A percentile compares a stretch with the other conserved stretches of the same genome.
Conservation (phyloP, 2,797 vertebrate species). For the Rhabdomys pumilio region DNA sequence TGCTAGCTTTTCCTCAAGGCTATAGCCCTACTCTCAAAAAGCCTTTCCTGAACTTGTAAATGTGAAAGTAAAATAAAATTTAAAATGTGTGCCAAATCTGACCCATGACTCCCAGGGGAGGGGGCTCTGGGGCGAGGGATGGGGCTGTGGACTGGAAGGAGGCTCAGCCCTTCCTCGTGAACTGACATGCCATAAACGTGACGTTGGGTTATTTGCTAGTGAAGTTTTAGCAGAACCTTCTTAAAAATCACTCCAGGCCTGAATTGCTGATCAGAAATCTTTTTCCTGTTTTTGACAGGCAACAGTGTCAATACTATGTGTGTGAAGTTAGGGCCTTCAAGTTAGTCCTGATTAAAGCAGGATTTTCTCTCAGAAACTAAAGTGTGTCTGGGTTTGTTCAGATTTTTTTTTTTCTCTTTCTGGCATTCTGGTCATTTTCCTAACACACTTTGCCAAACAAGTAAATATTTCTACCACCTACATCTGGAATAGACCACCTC, state of each 20-base stretch:
- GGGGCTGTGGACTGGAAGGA: background rate
- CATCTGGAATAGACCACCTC: background rate
- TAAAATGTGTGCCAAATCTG: slow-evolving; percentile 83
- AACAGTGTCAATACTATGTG: slow-evolving; percentile 84
- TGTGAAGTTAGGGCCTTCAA: slow-evolving; percentile 87
- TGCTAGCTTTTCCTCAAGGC: background rate
- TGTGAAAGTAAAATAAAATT: slow-evolving; percentile 77
- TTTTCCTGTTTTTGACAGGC: slow-evolving; percentile 84
- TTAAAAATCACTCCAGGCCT: slow-evolving; percentile 81
- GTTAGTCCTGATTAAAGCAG: slow-evolving; percentile 87
- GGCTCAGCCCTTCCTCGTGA: slow-evolving; percentile 66
- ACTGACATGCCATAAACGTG: slow-evolving; percentile 55
- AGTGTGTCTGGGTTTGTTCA: background rate
- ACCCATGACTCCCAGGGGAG: slow-evolving; percentile 46
- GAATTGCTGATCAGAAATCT: slow-evolving; percentile 81
- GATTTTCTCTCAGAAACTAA: slow-evolving; percentile 59
- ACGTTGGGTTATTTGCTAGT: slow-evolving; percentile 82
- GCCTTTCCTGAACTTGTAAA: slow-evolving; percentile 79
- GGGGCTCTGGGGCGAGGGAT: background rate
- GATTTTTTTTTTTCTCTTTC: background rate
- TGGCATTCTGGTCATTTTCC: slow-evolving; percentile 17
- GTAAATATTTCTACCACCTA: too few relatives aligned
- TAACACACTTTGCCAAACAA: slow-evolving; percentile 26
- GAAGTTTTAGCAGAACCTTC: slow-evolving; percentile 76
- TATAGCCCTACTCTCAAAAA: background rate